These are phyloP conservation scores for Alouatta caraya DNA, from an alignment of 2,797 vertebrate species.

Conservation along the genomic window DNA sequence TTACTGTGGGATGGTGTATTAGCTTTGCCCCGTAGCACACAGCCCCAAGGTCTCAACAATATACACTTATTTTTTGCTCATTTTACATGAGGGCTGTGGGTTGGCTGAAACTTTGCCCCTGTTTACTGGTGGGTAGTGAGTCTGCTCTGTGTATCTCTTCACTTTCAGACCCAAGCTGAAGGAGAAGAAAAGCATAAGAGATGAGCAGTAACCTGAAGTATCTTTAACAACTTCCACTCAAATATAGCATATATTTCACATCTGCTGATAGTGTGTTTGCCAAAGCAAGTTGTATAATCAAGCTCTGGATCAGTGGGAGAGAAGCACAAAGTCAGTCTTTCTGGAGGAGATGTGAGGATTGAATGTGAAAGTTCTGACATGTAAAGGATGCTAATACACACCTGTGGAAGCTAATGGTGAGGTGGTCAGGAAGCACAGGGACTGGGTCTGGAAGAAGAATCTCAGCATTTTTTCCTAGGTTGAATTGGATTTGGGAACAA, in stretches of 20 bases:
- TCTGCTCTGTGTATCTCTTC: not conserved
- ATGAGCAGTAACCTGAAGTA: not conserved
- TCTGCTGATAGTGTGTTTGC: not conserved
- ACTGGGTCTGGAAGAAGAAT: not conserved
- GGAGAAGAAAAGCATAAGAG: no score
- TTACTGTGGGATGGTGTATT: fast-evolving
- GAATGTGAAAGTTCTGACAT: not conserved
- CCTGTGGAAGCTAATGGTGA: no score
- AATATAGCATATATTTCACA: fast-evolving
- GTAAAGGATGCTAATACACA: no score
- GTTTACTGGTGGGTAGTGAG: not conserved
- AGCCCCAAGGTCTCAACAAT: not conserved
- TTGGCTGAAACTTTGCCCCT: not conserved
- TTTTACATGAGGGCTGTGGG: not conserved
- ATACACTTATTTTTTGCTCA: not conserved
- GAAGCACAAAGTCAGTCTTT: not conserved
- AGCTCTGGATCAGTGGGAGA: not conserved
- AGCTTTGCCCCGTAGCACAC: not conserved
- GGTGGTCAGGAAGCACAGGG: not conserved
- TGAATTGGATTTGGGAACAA: not conserved
- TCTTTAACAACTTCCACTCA: not conserved
- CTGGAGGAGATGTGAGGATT: not conserved
- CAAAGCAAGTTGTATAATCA: not conserved
- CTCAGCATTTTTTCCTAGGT: not conserved
- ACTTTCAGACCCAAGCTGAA: not conserved